phyloP scores from a whole-genome alignment of 2,113 vertebrate species.

The Ophthalmolycus amberensis region DNA sequence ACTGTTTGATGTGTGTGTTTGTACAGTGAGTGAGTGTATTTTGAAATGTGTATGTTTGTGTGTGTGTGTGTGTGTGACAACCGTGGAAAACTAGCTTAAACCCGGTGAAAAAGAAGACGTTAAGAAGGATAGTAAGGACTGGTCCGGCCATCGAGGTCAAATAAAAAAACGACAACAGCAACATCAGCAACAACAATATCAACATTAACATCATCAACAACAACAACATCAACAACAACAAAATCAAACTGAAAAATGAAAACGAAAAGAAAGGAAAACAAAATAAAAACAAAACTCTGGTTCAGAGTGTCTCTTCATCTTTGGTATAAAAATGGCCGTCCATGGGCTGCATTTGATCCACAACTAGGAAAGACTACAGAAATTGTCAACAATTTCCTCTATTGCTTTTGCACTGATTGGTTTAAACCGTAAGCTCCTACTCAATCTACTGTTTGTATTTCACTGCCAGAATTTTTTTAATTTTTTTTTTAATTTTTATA shows the following conservation, averaged over 20 bases:
- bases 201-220: constrained; percentile 84
- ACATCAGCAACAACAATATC: constrained; percentile 83
- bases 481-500: constrained; percentile 68
- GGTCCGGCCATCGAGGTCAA: constrained; percentile 95
- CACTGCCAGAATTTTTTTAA: constrained; percentile 66
- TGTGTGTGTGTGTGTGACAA: constrained; percentile 60
- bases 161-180: constrained; percentile 83
- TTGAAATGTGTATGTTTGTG: neutral
- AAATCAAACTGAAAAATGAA: constrained; percentile 73
- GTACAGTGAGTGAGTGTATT: constrained; percentile 25
- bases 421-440: constrained; percentile 94
- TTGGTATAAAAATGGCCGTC: constrained; percentile 99
- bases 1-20: constrained; percentile 57
- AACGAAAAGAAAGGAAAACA: constrained; percentile 46
- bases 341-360: constrained; percentile 97
- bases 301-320: constrained; percentile 95
- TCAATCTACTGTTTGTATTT: constrained; percentile 86
- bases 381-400: constrained; percentile 99
- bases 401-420: constrained; percentile 94
- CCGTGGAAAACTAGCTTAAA: constrained; percentile 89
- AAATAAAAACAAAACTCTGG: constrained; percentile 73
- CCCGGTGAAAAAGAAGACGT: constrained; percentile 58
- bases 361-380: constrained; percentile 99
- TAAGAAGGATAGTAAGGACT: constrained; percentile 86
- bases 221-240: constrained; percentile 78